Evolutionary conservation across 2,797 vertebrate genomes (phyloP).

Genomic region (Margarornis squamiger): DNA sequence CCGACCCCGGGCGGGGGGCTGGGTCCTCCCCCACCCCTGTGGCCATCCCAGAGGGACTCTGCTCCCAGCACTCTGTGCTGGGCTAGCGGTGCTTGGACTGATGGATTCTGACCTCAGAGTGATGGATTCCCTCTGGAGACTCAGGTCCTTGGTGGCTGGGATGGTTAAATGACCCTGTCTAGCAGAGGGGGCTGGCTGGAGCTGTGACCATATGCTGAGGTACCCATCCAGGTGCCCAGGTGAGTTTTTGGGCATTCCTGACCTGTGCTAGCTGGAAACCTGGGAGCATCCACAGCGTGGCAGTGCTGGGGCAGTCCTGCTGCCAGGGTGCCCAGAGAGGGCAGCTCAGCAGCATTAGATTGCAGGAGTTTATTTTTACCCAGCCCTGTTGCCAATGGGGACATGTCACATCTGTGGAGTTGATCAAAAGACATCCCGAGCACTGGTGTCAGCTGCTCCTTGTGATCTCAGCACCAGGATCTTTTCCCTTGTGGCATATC

Average conservation of each 20-base stretch:
- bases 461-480: conserved; percentile 68
- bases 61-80: not conserved
- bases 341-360: conserved; percentile 60
- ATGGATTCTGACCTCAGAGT: not conserved
- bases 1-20: rapidly evolving
- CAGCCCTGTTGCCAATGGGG: conserved; percentile 66
- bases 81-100: not conserved
- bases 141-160: not conserved
- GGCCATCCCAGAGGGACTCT: not conserved
- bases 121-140: not conserved
- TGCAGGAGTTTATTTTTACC: conserved; percentile 75
- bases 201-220: rapidly evolving
- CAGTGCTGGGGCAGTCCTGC: not conserved
- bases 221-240: not conserved
- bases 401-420: conserved; percentile 68
- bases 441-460: conserved; percentile 71
- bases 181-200: not conserved
- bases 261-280: not conserved
- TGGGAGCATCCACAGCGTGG: not conserved
- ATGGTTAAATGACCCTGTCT: not conserved
- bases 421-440: conserved; percentile 69
- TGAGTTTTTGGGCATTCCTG: not conserved
- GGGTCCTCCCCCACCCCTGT: not conserved
- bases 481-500: conserved; percentile 72
- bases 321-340: not conserved